Conservation (phyloP, 2,113 vertebrate genomes). For the Rhabdomys dilectus region DNA sequence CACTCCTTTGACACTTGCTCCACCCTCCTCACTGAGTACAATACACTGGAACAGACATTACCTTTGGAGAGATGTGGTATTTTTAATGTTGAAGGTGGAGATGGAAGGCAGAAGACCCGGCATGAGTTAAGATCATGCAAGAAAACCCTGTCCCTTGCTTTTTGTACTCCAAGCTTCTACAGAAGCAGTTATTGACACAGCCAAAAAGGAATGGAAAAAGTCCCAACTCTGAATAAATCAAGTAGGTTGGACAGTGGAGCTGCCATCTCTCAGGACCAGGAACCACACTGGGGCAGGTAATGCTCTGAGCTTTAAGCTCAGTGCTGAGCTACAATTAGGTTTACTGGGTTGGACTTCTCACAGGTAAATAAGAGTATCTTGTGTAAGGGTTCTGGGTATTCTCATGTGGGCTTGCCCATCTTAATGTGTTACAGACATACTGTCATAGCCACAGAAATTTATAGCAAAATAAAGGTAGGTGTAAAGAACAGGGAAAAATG, state of each 20-base stretch:
- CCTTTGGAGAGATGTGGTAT: neutral
- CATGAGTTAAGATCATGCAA: too few relatives aligned
- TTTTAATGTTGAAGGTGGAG: too few relatives aligned
- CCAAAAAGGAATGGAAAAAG: neutral
- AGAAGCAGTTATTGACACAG: neutral
- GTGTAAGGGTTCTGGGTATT: too few relatives aligned
- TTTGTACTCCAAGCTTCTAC: neutral
- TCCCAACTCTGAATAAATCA: neutral
- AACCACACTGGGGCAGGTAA: neutral
- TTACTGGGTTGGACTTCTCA: neutral
- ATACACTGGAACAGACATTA: neutral
- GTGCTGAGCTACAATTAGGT: neutral
- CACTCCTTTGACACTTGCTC: neutral
- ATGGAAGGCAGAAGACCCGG: neutral
- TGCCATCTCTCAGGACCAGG: neutral
- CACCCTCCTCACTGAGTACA: neutral
- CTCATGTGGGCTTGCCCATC: too few relatives aligned
- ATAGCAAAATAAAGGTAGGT: too few relatives aligned
- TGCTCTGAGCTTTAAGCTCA: neutral
- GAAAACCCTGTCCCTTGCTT: neutral
- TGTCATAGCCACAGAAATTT: too few relatives aligned
- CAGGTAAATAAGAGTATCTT: neutral
- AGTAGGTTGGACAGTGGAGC: neutral
- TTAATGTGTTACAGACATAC: too few relatives aligned
- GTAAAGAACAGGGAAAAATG: too few relatives aligned